phyloP scores from a whole-genome alignment of 2,797 vertebrate species.

The Propithecus perrieri region DNA sequence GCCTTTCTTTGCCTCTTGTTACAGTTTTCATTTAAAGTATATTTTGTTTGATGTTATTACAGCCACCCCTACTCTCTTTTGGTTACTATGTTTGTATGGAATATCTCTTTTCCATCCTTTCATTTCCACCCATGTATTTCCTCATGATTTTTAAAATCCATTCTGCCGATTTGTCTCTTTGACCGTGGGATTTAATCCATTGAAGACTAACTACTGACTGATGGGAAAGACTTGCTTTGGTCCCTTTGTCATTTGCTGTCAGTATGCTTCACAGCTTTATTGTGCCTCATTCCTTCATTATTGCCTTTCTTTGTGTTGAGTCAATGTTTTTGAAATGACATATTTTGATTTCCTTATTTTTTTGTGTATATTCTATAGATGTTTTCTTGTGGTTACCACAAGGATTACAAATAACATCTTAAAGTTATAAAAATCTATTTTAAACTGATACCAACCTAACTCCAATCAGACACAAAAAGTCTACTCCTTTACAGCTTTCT shows the following conservation, averaged over 20 bases:
- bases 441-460: background rate
- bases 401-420: background rate
- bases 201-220: background rate
- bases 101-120: background rate
- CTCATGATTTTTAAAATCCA: background rate
- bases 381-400: background rate
- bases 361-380: too few species aligned
- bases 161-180: background rate
- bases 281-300: background rate
- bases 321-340: background rate
- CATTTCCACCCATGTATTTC: background rate
- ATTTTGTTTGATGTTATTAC: background rate
- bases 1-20: background rate
- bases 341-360: background rate
- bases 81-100: too few species aligned
- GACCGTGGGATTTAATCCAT: background rate
- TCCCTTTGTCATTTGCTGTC: background rate
- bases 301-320: too few species aligned
- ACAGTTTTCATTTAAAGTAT: background rate
- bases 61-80: background rate
- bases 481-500: background rate
- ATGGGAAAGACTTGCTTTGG: background rate
- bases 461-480: background rate
- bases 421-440: background rate
- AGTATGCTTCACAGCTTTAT: background rate